phyloP scores from a whole-genome alignment of 2,797 vertebrate species.

The Pangasius sanitwongsei region DNA sequence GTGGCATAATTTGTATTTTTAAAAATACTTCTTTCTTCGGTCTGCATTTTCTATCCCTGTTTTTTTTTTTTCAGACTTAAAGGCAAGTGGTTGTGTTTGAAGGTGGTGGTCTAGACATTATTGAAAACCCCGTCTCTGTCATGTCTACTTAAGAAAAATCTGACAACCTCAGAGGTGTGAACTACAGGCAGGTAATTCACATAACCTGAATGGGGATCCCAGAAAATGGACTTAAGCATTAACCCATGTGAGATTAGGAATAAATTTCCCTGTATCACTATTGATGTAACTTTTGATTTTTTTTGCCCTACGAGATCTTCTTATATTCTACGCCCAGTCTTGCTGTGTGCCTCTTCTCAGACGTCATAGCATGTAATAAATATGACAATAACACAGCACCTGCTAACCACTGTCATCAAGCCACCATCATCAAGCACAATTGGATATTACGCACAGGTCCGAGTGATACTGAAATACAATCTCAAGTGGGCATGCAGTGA shows the following conservation, averaged over 20 bases:
- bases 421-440: too few relatives aligned
- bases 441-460: not conserved
- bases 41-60: too few relatives aligned
- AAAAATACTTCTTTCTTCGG: too few relatives aligned
- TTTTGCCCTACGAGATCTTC: not conserved
- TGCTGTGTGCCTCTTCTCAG: not conserved
- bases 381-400: not conserved
- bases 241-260: not conserved
- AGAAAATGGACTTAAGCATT: not conserved
- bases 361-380: not conserved
- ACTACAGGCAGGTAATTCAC: not conserved
- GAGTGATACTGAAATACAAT: slow-evolving; percentile 5
- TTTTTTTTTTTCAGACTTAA: too few relatives aligned
- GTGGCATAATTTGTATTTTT: not conserved
- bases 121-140: too few relatives aligned
- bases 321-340: not conserved
- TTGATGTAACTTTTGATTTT: not conserved
- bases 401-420: not conserved
- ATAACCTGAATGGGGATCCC: not conserved
- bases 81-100: too few relatives aligned
- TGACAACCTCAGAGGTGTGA: not conserved
- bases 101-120: too few relatives aligned
- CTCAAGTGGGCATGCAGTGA: slow-evolving; percentile 20
- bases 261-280: not conserved
- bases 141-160: not conserved